These are phyloP conservation scores for Harmothoe impar DNA, from an alignment of 2,888 invertebrate genomes.

Conservation along the genomic window DNA sequence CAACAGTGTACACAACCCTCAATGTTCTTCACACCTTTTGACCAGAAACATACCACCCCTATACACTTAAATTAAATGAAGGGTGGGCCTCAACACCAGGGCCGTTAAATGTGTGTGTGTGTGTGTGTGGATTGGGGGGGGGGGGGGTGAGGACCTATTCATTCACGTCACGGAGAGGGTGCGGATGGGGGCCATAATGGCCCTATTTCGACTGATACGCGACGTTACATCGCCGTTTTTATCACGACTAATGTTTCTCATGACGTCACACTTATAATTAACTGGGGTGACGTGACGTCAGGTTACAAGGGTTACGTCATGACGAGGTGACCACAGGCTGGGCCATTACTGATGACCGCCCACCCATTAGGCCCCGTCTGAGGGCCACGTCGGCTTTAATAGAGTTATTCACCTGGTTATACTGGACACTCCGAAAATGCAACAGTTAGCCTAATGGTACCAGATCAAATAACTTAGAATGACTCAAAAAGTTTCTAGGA, in stretches of 20 bases:
- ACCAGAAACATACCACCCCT: neutral
- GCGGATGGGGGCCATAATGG: neutral
- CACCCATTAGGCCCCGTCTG: neutral
- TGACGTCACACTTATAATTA: conserved; percentile 39
- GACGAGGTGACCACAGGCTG: neutral
- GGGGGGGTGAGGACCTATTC: neutral
- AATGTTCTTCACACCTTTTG: neutral
- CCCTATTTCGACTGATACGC: neutral
- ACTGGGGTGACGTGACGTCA: neutral
- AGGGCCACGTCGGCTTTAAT: no score
- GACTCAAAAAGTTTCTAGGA: no score
- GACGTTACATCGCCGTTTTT: neutral
- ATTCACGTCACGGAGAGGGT: neutral
- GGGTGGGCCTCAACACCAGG: neutral
- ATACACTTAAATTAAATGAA: neutral
- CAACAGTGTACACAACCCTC: neutral
- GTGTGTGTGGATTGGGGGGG: neutral
- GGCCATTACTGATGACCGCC: neutral
- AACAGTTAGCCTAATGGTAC: no score
- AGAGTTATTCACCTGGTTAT: neutral
- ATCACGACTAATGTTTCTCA: conserved; percentile 20
- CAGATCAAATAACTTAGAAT: no score
- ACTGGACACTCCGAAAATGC: no score
- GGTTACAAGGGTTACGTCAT: neutral
- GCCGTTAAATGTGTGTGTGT: neutral